These are phyloP conservation scores for Phymorhynchus buccinoides DNA, from an alignment of 1,140 invertebrate species.

Conservation along the genomic window DNA sequence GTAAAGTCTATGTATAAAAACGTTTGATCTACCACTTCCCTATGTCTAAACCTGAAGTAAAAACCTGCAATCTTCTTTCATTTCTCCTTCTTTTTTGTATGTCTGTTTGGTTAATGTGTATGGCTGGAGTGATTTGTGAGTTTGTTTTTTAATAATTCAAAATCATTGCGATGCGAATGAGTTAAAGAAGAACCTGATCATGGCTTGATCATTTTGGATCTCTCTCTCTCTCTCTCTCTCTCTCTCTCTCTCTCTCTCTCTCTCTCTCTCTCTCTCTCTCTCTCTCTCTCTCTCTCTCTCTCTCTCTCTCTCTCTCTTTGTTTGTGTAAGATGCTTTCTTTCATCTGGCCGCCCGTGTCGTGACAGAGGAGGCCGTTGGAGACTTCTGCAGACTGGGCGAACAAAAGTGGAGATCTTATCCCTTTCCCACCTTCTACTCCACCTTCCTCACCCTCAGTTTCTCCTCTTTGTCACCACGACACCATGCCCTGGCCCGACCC, in stretches of 20 bases:
- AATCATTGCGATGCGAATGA: too few species aligned
- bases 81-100: too few species aligned
- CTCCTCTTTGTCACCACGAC: background rate
- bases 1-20: too few species aligned
- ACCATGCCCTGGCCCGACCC: background rate
- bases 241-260: constrained; percentile 45
- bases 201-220: too few species aligned
- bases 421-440: background rate
- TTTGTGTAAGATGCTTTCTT: constrained; percentile 5
- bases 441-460: background rate
- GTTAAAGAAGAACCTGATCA: too few species aligned
- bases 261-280: constrained; percentile 68
- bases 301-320: background rate
- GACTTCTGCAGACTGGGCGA: background rate
- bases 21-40: too few species aligned
- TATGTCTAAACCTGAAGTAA: too few species aligned
- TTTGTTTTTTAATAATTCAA: too few species aligned
- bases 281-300: background rate
- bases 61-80: too few species aligned
- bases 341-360: constrained; percentile 9
- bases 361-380: background rate
- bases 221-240: background rate
- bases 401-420: constrained; percentile 72
- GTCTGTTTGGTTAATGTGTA: too few species aligned
- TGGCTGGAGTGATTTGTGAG: too few species aligned